Base-by-base conservation (phyloP, 2,888 invertebrate genomes). In the Mongoloraphidia duomilia region DNA sequence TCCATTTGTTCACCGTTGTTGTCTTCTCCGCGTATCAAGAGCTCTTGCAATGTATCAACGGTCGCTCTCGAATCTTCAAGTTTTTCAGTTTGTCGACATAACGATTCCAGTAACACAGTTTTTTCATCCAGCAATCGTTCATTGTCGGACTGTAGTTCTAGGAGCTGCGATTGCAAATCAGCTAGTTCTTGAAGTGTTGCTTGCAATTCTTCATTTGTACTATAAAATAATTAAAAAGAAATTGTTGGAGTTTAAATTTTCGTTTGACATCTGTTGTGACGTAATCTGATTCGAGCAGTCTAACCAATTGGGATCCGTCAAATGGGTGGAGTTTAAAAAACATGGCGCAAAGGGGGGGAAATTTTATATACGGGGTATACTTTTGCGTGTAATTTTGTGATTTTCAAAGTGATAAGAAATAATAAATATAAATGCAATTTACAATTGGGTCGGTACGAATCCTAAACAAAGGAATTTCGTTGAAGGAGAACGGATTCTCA, bases 171-270 rank as follows among this genome's bases (percentile, higher is more conserved):
- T 68, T 94, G 92, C 38, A 94, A 71, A 66, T 94, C 93, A 9
- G 90, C 84, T 53, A 93, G 70, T 69, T 95, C 94, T 58, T 93
- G 93, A 43, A 95, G 72, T 0, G 94, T 95, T 1, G 94, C 94
- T 69, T 94, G 93, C 6, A 92, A 72, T 66, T 92, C 92, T 67
- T 92, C 91, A 63, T 87, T 89, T 50, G 91, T 92, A 54, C 90
- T 90, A 65, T 63, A 75, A 41, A 46, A 44, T 36, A 46, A 44
- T 36, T 13, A 42, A 41, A 13, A 39, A 26, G 49, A 33, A 33
- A 35, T 40, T 39, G 34, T 34, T 12, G 17, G 3, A 9, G n/a
- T 17, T 26, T 9, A 42, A 42, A 17, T 17, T 8, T 13, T 10
- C 10, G 13, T 8, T 8, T 38, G 38, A 13, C 38, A 26, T 26